phyloP scores from a whole-genome alignment of 2,797 vertebrate species.

The Poecilia picta region DNA sequence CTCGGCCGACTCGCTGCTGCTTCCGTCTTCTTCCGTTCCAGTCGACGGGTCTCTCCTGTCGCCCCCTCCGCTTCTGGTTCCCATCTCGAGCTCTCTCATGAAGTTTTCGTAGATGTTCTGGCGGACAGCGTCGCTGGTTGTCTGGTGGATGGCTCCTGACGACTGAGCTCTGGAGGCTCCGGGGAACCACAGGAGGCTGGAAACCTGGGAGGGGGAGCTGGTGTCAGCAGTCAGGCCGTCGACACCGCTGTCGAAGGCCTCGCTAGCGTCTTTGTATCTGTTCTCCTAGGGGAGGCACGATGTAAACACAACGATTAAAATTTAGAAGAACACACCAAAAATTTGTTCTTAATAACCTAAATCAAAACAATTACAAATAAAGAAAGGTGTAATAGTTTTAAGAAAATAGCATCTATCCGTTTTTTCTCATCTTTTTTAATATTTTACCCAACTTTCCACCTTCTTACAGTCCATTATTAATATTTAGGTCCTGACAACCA shows the following conservation, averaged over 20 bases:
- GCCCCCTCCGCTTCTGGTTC: slow-evolving; percentile 70
- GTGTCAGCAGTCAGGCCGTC: slow-evolving; percentile 86
- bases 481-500: background rate
- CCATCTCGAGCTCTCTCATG: slow-evolving; percentile 91
- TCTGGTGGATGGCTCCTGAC: slow-evolving; percentile 84
- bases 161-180: slow-evolving; percentile 82
- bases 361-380: background rate
- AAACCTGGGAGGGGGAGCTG: slow-evolving; percentile 83
- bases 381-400: background rate
- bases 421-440: background rate
- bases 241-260: slow-evolving; percentile 89
- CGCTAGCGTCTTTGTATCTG: slow-evolving; percentile 86
- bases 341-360: background rate
- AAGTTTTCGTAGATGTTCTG: slow-evolving; percentile 97
- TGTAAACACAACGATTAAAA: background rate
- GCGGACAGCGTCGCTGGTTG: slow-evolving; percentile 80
- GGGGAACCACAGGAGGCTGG: slow-evolving; percentile 85
- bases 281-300: slow-evolving; percentile 80
- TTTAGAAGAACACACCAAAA: background rate
- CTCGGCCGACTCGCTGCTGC: slow-evolving; percentile 88
- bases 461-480: background rate
- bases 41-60: slow-evolving; percentile 85
- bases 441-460: background rate
- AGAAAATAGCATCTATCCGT: background rate
- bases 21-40: slow-evolving; percentile 85